Conservation (phyloP, 1,140 invertebrate genomes). For the Megalonaias nervosa region DNA sequence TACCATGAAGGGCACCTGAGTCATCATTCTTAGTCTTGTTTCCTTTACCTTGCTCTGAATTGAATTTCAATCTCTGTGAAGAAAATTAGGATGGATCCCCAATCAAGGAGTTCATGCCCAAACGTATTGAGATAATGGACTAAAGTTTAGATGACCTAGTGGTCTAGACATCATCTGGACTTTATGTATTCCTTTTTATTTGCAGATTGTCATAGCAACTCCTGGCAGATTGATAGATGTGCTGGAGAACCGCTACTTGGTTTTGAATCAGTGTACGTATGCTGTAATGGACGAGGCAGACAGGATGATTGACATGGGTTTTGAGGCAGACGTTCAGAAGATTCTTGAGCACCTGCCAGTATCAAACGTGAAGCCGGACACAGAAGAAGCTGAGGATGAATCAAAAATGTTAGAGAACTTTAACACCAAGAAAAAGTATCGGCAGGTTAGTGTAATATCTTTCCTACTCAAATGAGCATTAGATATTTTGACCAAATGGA, state of each 20-base stretch:
- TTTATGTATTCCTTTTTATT: conserved; percentile 25
- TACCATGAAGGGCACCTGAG: too few species aligned
- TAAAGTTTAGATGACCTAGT: too few species aligned
- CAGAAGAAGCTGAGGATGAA: conserved; percentile 98
- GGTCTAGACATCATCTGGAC: too few species aligned
- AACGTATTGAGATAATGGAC: too few species aligned
- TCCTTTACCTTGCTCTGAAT: too few species aligned
- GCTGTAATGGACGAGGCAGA: conserved; percentile 87
- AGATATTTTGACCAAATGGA: neutral
- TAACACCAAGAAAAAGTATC: conserved; percentile 92
- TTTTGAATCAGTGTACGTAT: conserved; percentile 91
- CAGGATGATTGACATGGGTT: conserved; percentile 99
- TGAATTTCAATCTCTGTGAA: too few species aligned
- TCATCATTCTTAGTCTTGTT: too few species aligned
- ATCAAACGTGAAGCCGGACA: conserved; percentile 98
- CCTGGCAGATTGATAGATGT: conserved; percentile 99
- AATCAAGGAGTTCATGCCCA: too few species aligned
- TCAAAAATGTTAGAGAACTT: conserved; percentile 93
- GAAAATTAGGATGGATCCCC: too few species aligned
- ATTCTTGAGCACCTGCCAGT: conserved; percentile 99
- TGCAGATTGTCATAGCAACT: conserved; percentile 98
- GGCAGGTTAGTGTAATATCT: conserved; percentile 78
- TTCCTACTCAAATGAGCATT: neutral
- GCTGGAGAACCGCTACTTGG: conserved; percentile 97
- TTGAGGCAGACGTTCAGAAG: conserved; percentile 98